Conservation (phyloP, 2,888 invertebrate genomes). For the Dendrolimus pini region DNA sequence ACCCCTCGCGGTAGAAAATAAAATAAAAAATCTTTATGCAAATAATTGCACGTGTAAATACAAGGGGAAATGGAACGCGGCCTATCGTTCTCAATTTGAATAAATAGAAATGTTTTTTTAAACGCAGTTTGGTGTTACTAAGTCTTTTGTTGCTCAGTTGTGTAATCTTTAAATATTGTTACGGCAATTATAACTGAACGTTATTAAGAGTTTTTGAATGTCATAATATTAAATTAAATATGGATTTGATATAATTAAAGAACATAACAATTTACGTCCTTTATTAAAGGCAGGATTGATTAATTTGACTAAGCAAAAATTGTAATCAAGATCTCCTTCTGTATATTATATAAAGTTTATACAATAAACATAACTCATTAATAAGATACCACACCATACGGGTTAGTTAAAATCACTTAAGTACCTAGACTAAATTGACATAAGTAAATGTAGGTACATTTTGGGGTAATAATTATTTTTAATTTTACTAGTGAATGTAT, state of each 20-base stretch:
- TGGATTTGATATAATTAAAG: background rate
- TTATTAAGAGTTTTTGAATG: background rate
- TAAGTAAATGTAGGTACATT: too few species aligned
- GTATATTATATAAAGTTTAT: too few species aligned
- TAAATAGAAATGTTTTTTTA: slow-evolving; percentile 5
- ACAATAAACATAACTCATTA: too few species aligned
- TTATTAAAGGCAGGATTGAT: too few species aligned
- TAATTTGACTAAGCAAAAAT: too few species aligned
- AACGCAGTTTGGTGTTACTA: slow-evolving; percentile 28
- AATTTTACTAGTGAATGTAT: too few species aligned
- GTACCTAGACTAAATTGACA: too few species aligned
- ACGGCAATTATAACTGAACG: background rate
- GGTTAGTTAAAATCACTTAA: too few species aligned
- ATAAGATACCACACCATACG: too few species aligned
- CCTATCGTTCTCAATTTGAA: slow-evolving; percentile 2
- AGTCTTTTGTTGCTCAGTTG: background rate
- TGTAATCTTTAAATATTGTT: background rate
- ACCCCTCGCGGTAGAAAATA: slow-evolving; percentile 35
- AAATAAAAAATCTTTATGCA: slow-evolving; percentile 66
- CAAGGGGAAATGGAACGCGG: slow-evolving; percentile 41
- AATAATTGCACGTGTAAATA: slow-evolving; percentile 73
- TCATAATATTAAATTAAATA: background rate
- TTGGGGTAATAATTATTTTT: too few species aligned
- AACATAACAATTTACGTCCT: too few species aligned
- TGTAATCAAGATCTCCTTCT: too few species aligned